Base-by-base conservation (phyloP, 2,888 invertebrate genomes). In the Pyrgus malvae region DNA sequence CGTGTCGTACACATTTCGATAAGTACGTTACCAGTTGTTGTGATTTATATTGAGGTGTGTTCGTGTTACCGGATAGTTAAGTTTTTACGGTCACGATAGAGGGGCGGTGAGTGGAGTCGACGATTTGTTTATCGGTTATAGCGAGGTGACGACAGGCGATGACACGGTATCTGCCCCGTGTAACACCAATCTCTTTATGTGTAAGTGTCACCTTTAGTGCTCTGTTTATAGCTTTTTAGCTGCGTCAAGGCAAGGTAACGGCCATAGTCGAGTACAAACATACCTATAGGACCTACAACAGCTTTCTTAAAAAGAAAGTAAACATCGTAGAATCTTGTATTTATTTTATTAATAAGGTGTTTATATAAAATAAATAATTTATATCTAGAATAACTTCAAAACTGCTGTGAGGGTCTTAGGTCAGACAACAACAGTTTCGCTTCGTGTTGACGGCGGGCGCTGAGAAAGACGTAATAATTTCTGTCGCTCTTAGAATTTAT, bases 1-100 rank as follows among this genome's bases (percentile, higher is more conserved):
- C 76, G 78, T 84, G 85, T 86, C 68, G 72, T 81, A 84, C 84
- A 83, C 76, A 76, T 74, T 77, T 81, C 75, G 83, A 85, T 85
- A 87, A 82, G 77, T 82, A 75, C 68, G 69, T 74, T 80, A 78
- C 76, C 65, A 70, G 77, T 78, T 72, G 69, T 78, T 70, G 80
- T 85, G 83, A 83, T 88, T 87, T 88, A 84, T 78, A 82, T 80
- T 77, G 76, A 80, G 79, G 82, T 83, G 80, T 74, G 75, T 82
- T 81, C 86, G 79, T 89, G 89, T 84, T 74, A 73, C 78, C 76
- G 75, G 83, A 88, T 87, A 87, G 84, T 88, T 87, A 84, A 84
- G 76, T 78, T 88, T 87, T 87, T 86, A 88, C 74, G 74, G 78
- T 75, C 83, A 76, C 78, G 85, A 87, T 84, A 87, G 77, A 78